phyloP scores from a whole-genome alignment of 2,888 invertebrate species.

The Eupithecia centaureata region DNA sequence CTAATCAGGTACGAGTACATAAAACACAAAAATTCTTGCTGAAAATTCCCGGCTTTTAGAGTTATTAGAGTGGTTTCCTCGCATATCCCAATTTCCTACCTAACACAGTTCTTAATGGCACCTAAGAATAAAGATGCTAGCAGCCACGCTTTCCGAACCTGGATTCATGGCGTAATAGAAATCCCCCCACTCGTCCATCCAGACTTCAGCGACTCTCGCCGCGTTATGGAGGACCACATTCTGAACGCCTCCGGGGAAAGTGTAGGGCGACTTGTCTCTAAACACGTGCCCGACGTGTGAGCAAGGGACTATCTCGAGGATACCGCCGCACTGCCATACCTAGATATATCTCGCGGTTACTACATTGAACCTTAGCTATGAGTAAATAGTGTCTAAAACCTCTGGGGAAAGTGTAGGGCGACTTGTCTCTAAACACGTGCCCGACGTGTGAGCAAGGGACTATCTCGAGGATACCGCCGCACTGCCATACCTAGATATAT shows the following conservation, averaged over 20 bases:
- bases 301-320: slow-evolving; percentile 97
- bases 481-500: slow-evolving; percentile 93
- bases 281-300: slow-evolving; percentile 99
- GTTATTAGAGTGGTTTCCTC: not conserved
- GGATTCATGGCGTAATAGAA: slow-evolving; percentile 99
- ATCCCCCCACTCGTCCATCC: slow-evolving; percentile 99
- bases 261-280: slow-evolving; percentile 98
- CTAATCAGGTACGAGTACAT: not conserved
- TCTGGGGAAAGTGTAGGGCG: not conserved
- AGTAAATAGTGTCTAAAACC: not conserved
- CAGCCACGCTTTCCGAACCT: slow-evolving; percentile 85
- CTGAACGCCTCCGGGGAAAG: slow-evolving; percentile 99
- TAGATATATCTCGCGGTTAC: slow-evolving; percentile 44
- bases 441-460: not conserved
- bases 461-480: slow-evolving; percentile 92
- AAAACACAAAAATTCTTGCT: not conserved
- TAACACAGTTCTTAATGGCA: slow-evolving; percentile 6
- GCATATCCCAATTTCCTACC: not conserved
- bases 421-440: slow-evolving; percentile 1
- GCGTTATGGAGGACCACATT: slow-evolving; percentile 99
- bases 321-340: slow-evolving; percentile 99
- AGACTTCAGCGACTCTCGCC: slow-evolving; percentile 98
- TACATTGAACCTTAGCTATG: not conserved
- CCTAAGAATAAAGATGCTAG: slow-evolving; percentile 51
- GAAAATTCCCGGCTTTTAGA: not conserved